Conservation (phyloP, 2,888 invertebrate genomes). For the Bellardia bayeri region DNA sequence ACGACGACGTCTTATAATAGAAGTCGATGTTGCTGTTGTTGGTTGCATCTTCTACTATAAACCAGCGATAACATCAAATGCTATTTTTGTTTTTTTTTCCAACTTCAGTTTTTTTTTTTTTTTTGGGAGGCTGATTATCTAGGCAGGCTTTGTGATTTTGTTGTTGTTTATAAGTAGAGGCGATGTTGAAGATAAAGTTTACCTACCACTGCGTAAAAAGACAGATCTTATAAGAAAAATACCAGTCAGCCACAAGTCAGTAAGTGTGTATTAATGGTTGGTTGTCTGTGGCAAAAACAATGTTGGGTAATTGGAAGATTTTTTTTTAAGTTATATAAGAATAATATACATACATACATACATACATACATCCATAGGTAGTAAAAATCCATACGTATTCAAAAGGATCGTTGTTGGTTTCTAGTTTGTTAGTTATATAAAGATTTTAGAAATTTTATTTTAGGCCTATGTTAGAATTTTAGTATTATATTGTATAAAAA, state of each 20-base stretch:
- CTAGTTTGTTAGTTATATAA: too few species aligned
- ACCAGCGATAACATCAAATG: conserved; percentile 72
- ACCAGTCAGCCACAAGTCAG: conserved; percentile 28
- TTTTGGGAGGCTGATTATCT: conserved; percentile 63
- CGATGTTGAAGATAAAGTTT: conserved; percentile 71
- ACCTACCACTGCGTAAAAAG: conserved; percentile 72
- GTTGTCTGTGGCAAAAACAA: conserved; percentile 44
- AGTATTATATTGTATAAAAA: too few species aligned
- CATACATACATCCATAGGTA: too few species aligned
- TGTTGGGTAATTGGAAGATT: conserved; percentile 62
- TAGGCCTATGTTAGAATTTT: too few species aligned
- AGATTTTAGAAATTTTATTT: too few species aligned
- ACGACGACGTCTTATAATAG: conserved; percentile 67
- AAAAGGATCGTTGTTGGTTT: too few species aligned
- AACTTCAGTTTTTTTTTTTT: neutral
- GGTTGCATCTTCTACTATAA: conserved; percentile 57
- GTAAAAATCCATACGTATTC: too few species aligned
- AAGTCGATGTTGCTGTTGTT: conserved; percentile 48
- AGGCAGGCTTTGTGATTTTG: conserved; percentile 67
- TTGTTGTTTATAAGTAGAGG: conserved; percentile 3
- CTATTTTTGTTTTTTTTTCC: conserved; percentile 57
- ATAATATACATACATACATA: neutral
- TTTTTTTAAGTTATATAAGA: conserved; percentile 2
- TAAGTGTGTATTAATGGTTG: conserved; percentile 71
- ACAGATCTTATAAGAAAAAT: conserved; percentile 47